These are phyloP conservation scores for Sitta europaea DNA, from an alignment of 2,113 vertebrate genomes.

Conservation along the genomic window DNA sequence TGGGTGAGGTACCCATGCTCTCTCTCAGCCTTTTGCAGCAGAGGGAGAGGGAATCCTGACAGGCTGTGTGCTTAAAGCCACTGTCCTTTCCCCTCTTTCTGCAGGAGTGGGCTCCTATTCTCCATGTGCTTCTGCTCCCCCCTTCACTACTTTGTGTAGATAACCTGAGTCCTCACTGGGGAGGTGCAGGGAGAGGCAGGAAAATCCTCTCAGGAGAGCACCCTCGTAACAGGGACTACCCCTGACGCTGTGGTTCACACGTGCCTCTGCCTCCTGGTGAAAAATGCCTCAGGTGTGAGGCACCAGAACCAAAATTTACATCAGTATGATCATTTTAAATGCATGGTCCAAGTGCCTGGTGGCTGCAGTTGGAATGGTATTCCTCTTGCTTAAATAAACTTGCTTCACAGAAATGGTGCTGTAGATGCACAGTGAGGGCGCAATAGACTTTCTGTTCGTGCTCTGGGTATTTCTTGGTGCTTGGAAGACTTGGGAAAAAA, in stretches of 20 bases:
- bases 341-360: background rate
- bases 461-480: background rate
- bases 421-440: background rate
- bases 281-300: background rate
- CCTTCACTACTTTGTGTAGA: background rate
- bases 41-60: background rate
- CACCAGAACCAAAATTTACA: background rate
- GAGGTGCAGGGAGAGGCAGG: background rate
- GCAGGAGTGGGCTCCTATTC: background rate
- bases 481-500: background rate
- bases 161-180: accelerated
- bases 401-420: background rate
- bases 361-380: background rate
- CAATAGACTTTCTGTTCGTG: background rate
- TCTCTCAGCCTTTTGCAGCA: background rate
- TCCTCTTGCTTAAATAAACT: background rate
- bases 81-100: background rate
- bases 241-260: accelerated
- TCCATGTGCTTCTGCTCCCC: accelerated
- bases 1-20: background rate
- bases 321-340: background rate
- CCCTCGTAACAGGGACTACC: background rate
- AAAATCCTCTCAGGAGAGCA: background rate
- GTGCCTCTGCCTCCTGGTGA: background rate
- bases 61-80: background rate